A percentile compares a stretch with the other conserved stretches of the same genome.
phyloP scores from a whole-genome alignment of 2,888 invertebrate genomes.

The Entomobrya proxima region DNA sequence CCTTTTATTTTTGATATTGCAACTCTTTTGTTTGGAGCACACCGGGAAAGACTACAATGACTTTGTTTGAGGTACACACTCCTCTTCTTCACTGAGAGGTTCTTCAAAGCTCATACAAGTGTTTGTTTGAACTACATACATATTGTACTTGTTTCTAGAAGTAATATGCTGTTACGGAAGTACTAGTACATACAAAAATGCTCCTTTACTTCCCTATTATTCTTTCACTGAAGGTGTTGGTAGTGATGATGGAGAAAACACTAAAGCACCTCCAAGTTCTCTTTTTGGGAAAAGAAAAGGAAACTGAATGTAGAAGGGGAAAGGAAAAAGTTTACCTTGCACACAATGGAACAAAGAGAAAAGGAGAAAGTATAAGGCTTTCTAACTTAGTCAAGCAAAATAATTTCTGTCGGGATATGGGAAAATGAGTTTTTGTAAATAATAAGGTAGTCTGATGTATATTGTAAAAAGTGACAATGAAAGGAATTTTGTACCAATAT shows the following conservation, averaged over 20 bases:
- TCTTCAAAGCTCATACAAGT: not conserved
- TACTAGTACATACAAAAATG: not conserved
- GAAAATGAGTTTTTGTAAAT: not conserved
- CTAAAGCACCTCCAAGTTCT: not conserved
- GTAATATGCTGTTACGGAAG: conserved; percentile 3
- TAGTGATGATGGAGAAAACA: conserved; percentile 3
- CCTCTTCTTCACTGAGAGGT: not conserved
- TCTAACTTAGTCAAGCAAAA: not conserved
- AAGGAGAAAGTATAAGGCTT: too few species aligned
- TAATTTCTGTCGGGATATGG: not conserved
- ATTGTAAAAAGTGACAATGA: not conserved
- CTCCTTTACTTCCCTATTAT: not conserved
- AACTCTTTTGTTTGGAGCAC: conserved; percentile 23
- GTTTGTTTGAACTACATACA: conserved; percentile 17
- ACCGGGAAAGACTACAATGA: not conserved
- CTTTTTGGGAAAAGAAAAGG: too few species aligned
- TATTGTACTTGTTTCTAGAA: not conserved
- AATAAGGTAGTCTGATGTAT: not conserved
- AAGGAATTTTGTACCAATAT: not conserved
- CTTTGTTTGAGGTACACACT: not conserved
- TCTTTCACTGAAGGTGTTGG: conserved; percentile 10
- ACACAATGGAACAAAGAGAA: not conserved
- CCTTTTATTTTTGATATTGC: not conserved
- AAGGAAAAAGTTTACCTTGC: conserved; percentile 51
- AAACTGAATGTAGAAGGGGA: not conserved